phyloP scores from a whole-genome alignment of 1,140 invertebrate genomes.

The Scaptomyza pallida region DNA sequence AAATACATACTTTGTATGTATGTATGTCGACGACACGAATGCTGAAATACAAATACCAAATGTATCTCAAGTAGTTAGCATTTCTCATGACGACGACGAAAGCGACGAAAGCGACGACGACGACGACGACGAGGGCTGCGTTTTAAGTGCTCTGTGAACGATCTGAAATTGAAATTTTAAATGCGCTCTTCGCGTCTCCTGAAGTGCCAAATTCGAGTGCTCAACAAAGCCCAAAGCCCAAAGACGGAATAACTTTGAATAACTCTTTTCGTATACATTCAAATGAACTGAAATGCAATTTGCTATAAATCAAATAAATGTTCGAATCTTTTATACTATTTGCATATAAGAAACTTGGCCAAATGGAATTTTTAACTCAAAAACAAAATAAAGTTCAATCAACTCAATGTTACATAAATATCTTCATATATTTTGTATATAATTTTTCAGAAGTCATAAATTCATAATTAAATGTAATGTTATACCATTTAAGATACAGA shows the following conservation, averaged over 20 bases:
- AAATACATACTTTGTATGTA: not conserved
- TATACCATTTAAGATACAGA: conserved; percentile 24
- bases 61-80: conserved; percentile 73
- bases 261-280: conserved; percentile 5
- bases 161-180: conserved; percentile 74
- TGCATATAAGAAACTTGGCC: conserved; percentile 16
- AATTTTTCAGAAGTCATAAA: conserved; percentile 7
- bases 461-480: conserved; percentile 29
- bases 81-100: conserved; percentile 48
- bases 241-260: conserved; percentile 1
- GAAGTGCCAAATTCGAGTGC: conserved; percentile 51
- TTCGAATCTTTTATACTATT: conserved; percentile 5
- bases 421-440: too few species aligned
- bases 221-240: conserved; percentile 27
- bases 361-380: conserved; percentile 13
- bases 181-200: conserved; percentile 58
- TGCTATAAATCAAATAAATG: conserved; percentile 69
- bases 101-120: too few species aligned
- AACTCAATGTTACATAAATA: conserved; percentile 18
- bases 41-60: conserved; percentile 55
- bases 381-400: conserved; percentile 7
- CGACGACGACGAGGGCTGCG: conserved; percentile 31
- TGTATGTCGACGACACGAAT: not conserved
- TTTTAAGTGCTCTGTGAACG: conserved; percentile 56
- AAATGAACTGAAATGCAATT: conserved; percentile 53